Base-by-base conservation (phyloP, 2,888 invertebrate species). In the Aspidiotus destructor region DNA sequence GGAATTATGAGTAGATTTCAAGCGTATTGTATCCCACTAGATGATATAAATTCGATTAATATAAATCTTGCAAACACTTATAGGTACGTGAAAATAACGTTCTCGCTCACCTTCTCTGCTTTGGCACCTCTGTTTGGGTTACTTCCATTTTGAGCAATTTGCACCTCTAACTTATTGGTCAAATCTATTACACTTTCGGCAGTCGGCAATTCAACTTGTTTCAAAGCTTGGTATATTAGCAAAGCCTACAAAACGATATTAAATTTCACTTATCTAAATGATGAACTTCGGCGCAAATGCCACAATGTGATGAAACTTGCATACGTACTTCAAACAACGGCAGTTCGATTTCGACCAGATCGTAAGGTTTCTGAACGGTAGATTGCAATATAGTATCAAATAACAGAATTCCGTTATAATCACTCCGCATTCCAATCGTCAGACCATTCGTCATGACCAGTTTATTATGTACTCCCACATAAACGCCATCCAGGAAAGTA, bases 1-100 rank as follows among this genome's bases (percentile, higher is more conserved):
- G 60, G 86, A 86, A 70, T 86, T 85, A 77, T 92, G 86, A 60
- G 89, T 86, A 72, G 93, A 80, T 76, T 87, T 84, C 76, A 94
- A 77, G 73, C 90, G 91, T 72, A 94, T 88, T 72, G 92, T 92
- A 75, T 89, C 91, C 94, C 94, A 94, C 93, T 94, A 78, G 52
- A 81, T 80, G 73, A 72, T 68, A 75, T 44, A 62, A 15, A 16
- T 44, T 16, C 28, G n/a, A n/a, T 10, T 1, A 41, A 28, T 40
- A 15, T 9, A 16, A 60, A 60, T 28, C 28, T 28, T 28, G 28
- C 28, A 5, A 28, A 28, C 28, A 28, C 28, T 28, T 28, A 28
- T 28, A n/a, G n/a, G n/a, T n/a, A 60, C 60, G 40, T 48, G 11
- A n/a, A 41, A 11, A 15, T 60, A 17, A 28, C 2, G 6, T 48